Evolutionary conservation across 2,888 invertebrate species (phyloP).

Genomic region (Baccha elongata): DNA sequence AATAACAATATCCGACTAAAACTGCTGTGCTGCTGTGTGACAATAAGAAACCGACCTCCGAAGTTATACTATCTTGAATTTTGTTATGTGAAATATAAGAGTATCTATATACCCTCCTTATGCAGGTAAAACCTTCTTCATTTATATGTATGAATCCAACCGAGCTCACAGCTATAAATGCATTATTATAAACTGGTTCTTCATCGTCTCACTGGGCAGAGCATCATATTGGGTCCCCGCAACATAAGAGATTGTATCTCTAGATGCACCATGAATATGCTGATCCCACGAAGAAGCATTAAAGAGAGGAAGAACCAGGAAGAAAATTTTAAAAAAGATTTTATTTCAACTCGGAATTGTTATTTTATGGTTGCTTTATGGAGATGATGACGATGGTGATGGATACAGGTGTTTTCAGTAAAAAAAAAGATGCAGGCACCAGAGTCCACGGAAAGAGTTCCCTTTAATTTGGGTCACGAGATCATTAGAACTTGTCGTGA

Average conservation of each 20-base stretch:
- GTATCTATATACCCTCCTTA: not conserved
- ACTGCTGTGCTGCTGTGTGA: conserved; percentile 8
- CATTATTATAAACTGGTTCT: conserved; percentile 28
- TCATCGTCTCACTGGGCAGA: not conserved
- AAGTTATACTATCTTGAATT: conserved; percentile 53
- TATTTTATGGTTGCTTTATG: conserved; percentile 17
- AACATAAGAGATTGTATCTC: conserved; percentile 44
- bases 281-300: conserved; percentile 19
- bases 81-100: not conserved
- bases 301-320: conserved; percentile 28
- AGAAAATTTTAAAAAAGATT: conserved; percentile 35
- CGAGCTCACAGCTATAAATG: conserved; percentile 8
- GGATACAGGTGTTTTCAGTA: conserved; percentile 25
- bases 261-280: conserved; percentile 23
- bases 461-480: conserved; percentile 62
- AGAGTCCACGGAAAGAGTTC: conserved; percentile 8
- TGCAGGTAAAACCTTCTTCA: conserved; percentile 6
- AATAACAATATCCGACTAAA: conserved; percentile 12
- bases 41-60: conserved; percentile 28
- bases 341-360: conserved; percentile 41
- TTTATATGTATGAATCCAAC: conserved; percentile 35
- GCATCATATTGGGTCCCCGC: conserved; percentile 5
- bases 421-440: not conserved
- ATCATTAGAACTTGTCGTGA: conserved; percentile 58
- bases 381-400: conserved; percentile 24